These are phyloP conservation scores for Rhabditophanes sp. DNA, from an alignment of 2,888 invertebrate species.

Conservation along the genomic window DNA sequence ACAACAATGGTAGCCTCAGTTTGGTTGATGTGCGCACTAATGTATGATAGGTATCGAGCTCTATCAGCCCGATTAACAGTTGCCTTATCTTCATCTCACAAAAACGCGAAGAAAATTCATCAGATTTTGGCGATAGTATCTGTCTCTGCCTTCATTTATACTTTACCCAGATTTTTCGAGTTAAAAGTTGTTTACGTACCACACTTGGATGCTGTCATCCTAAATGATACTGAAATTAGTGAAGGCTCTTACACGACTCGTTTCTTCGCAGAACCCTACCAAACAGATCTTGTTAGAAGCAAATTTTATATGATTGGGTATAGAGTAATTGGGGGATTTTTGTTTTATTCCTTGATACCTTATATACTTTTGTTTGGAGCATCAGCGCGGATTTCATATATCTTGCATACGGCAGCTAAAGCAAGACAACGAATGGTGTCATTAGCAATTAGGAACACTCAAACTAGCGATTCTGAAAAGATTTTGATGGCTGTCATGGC, in stretches of 20 bases:
- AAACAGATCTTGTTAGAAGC: slow-evolving; percentile 13
- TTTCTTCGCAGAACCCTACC: slow-evolving; percentile 6
- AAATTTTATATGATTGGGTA: slow-evolving; percentile 18
- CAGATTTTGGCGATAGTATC: slow-evolving; percentile 8
- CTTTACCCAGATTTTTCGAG: slow-evolving; percentile 17
- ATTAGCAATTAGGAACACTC: not conserved
- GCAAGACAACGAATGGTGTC: slow-evolving; percentile 1
- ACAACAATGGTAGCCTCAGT: slow-evolving; percentile 13
- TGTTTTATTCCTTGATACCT: slow-evolving; percentile 18
- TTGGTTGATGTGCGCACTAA: slow-evolving; percentile 18
- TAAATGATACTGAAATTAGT: too few species aligned
- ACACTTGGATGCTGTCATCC: slow-evolving; percentile 3
- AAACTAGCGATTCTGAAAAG: slow-evolving; percentile 11
- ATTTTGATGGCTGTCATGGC: slow-evolving; percentile 16
- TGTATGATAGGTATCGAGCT: slow-evolving; percentile 18
- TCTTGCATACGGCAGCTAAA: slow-evolving; percentile 9
- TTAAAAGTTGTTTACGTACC: too few species aligned
- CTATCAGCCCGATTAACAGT: slow-evolving; percentile 12
- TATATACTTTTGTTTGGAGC: slow-evolving; percentile 14
- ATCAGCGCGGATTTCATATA: slow-evolving; percentile 7
- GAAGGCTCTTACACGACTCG: too few species aligned
- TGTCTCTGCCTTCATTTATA: slow-evolving; percentile 11
- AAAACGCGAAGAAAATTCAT: too few species aligned
- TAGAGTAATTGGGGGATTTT: slow-evolving; percentile 17
- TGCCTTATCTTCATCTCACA: slow-evolving; percentile 5